phyloP scores from a whole-genome alignment of 2,113 vertebrate genomes.

The Falco punctatus region DNA sequence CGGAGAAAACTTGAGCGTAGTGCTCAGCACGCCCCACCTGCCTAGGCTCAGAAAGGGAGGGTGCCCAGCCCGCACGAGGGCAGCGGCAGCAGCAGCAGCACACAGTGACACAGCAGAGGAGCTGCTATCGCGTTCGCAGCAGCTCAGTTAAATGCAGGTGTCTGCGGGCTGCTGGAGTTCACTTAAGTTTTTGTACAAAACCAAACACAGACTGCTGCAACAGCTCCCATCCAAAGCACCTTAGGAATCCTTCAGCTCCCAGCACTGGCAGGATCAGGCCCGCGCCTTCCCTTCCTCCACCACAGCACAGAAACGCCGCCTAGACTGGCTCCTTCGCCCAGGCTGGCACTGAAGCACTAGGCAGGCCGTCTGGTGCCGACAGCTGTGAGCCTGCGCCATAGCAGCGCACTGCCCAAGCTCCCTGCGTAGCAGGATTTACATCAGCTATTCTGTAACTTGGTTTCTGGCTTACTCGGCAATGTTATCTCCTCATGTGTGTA shows the following conservation, averaged over 20 bases:
- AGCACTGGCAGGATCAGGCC: background rate
- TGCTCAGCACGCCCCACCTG: rapidly evolving
- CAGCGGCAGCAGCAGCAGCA: too few relatives aligned
- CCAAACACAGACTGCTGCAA: too few relatives aligned
- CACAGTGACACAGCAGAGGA: too few relatives aligned
- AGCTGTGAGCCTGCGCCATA: background rate
- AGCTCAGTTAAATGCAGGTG: background rate
- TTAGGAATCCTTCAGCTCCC: background rate
- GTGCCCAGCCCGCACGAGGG: too few relatives aligned
- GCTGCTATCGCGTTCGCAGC: background rate
- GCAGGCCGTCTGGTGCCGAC: background rate
- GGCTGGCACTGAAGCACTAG: background rate
- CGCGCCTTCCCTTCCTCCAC: too few relatives aligned
- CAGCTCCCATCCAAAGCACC: background rate
- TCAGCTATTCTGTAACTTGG: rapidly evolving
- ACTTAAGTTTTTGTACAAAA: rapidly evolving
- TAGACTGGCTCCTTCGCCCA: background rate
- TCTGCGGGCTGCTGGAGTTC: too few relatives aligned
- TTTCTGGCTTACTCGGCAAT: rapidly evolving
- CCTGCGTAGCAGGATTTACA: rapidly evolving
- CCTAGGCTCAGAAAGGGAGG: background rate
- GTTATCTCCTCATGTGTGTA: rapidly evolving
- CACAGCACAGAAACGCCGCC: background rate
- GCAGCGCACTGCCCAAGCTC: background rate
- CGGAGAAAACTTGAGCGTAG: background rate